Conservation (phyloP, 2,797 vertebrate genomes). For the Myiotriccus ornatus region DNA sequence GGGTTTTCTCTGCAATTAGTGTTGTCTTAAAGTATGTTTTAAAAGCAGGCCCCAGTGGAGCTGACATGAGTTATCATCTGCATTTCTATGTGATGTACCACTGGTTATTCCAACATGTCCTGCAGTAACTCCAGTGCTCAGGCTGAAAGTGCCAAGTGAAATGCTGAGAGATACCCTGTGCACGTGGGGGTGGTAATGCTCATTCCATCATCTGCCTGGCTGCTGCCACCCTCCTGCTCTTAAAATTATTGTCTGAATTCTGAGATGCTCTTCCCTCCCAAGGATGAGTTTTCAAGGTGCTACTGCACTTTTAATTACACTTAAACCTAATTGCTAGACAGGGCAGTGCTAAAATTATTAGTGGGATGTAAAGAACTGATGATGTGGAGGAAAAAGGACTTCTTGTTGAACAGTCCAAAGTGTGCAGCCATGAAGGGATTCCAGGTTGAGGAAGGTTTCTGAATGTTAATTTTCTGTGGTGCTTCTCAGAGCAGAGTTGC, state of each 20-base stretch:
- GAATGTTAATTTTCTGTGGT: slow-evolving; percentile 41
- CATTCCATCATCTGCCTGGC: not conserved
- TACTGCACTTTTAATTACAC: not conserved
- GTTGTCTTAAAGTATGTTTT: slow-evolving; percentile 55
- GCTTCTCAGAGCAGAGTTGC: not conserved
- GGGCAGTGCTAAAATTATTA: slow-evolving; percentile 11
- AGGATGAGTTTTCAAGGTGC: not conserved
- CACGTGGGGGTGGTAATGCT: not conserved
- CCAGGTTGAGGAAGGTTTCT: not conserved
- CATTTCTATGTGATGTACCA: not conserved
- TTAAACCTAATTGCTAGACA: not conserved
- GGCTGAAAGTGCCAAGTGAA: not conserved
- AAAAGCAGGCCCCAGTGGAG: slow-evolving; percentile 29
- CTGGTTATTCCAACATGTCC: not conserved
- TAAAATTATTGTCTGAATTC: not conserved
- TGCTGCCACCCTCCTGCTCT: not conserved
- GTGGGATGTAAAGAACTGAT: not conserved
- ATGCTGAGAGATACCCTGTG: not conserved
- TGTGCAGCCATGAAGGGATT: not conserved
- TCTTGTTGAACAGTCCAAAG: not conserved
- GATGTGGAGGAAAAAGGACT: not conserved
- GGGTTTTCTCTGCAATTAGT: slow-evolving; percentile 60
- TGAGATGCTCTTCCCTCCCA: not conserved
- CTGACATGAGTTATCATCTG: slow-evolving; percentile 20
- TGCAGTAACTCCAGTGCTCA: not conserved